Evolutionary conservation across 2,113 vertebrate genomes (phyloP).

Genomic region (Chlorocebus sabaeus): DNA sequence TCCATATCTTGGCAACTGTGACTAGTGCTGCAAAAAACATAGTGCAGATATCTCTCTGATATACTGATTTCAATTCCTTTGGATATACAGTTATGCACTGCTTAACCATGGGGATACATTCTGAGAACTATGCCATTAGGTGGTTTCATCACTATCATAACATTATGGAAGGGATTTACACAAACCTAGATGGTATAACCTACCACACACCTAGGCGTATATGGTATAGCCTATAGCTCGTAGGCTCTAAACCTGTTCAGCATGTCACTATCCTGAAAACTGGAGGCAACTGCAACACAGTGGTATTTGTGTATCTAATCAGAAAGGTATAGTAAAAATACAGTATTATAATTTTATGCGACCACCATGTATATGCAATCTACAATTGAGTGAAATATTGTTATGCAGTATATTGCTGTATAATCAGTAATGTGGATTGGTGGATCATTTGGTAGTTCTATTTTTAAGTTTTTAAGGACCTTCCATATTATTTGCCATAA

Average conservation of each 20-base stretch:
- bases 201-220: neutral
- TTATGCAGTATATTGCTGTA: neutral
- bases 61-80: neutral
- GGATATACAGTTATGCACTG: neutral
- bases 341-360: neutral
- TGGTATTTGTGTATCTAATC: neutral
- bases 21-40: neutral
- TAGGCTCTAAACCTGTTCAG: neutral
- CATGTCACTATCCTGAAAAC: neutral
- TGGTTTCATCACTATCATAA: neutral
- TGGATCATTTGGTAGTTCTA: neutral
- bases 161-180: neutral
- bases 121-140: neutral
- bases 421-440: neutral
- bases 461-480: neutral
- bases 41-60: neutral
- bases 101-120: neutral
- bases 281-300: neutral
- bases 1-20: neutral
- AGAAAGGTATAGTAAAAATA: neutral
- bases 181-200: neutral
- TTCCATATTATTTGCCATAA: neutral
- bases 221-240: neutral
- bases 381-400: neutral
- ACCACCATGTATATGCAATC: neutral